A percentile compares a stretch with the other conserved stretches of the same genome.
These are phyloP conservation scores for Torymus auratus DNA, from an alignment of 2,888 invertebrate genomes.

Conservation along the genomic window DNA sequence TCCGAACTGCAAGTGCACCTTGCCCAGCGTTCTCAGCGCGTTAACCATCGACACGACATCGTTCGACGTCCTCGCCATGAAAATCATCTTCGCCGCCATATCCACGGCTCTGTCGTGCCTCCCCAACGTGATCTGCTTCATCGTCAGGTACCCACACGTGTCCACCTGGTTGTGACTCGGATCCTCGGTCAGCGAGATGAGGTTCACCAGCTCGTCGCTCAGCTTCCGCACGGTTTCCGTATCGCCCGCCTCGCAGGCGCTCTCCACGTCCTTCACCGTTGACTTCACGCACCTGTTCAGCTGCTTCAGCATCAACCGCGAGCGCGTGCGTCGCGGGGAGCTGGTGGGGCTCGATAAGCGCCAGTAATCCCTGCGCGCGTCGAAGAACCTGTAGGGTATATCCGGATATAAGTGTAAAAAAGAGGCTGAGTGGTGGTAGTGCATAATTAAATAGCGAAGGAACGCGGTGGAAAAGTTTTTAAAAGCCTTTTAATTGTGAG, in stretches of 20 bases:
- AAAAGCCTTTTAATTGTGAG: conserved; percentile 3
- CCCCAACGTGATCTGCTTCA: conserved; percentile 61
- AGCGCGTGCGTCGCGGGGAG: conserved; percentile 16
- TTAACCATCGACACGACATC: conserved; percentile 60
- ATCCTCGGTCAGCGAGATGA: conserved; percentile 60
- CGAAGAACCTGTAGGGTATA: conserved; percentile 63
- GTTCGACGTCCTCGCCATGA: conserved; percentile 61
- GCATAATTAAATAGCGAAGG: background rate
- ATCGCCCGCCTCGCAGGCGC: conserved; percentile 63
- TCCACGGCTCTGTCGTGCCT: conserved; percentile 70
- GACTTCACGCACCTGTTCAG: conserved; percentile 58
- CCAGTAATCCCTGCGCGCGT: conserved; percentile 62
- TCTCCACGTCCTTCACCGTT: conserved; percentile 62
- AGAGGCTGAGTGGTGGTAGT: no score
- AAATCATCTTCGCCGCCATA: conserved; percentile 64
- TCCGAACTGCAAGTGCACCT: conserved; percentile 69
- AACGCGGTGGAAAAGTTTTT: background rate
- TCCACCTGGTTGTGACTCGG: conserved; percentile 62
- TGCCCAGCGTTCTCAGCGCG: conserved; percentile 67
- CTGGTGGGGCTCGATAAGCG: conserved; percentile 27
- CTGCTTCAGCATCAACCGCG: conserved; percentile 58
- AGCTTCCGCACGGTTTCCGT: conserved; percentile 59
- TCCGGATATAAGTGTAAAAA: background rate
- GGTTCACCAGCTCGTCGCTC: conserved; percentile 63
- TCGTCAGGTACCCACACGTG: conserved; percentile 63